Percentiles rank a stretch among this genome's conserved stretches.
Conservation (phyloP, 2,113 vertebrate species). For the Gopherus evgoodei region DNA sequence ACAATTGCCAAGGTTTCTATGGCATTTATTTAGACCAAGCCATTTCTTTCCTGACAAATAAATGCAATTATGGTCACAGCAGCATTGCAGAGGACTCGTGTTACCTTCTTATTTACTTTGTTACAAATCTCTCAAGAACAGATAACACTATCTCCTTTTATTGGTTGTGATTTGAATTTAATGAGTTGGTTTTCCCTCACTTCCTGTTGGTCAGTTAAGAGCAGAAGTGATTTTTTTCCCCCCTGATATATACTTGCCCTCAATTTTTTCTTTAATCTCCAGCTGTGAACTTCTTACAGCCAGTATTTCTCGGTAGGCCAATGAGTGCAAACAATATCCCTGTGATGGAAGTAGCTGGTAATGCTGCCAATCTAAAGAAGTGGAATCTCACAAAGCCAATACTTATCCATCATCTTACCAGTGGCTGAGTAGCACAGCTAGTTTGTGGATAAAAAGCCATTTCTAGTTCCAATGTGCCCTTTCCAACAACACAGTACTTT, state of each 20-base stretch:
- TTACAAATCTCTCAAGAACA: constrained; percentile 14
- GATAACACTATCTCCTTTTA: constrained; percentile 40
- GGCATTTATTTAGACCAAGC: constrained; percentile 45
- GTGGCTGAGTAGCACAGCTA: not conserved
- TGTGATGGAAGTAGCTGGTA: fast-evolving
- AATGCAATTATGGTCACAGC: constrained; percentile 16
- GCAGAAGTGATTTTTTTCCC: not conserved
- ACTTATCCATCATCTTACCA: not conserved
- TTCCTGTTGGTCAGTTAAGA: constrained; percentile 47
- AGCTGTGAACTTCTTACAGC: constrained; percentile 16
- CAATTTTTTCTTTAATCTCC: constrained; percentile 26
- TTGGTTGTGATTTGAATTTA: constrained; percentile 59
- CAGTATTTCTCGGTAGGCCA: not conserved
- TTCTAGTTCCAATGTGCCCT: not conserved
- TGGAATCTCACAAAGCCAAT: not conserved
- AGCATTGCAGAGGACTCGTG: constrained; percentile 33
- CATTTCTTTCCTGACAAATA: constrained; percentile 33
- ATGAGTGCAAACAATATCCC: not conserved
- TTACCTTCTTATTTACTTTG: constrained; percentile 44
- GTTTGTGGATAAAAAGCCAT: not conserved
- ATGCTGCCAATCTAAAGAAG: not conserved
- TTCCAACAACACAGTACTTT: not conserved
- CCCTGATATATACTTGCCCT: not conserved
- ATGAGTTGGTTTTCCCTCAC: constrained; percentile 42
- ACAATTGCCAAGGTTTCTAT: constrained; percentile 7